phyloP scores from a whole-genome alignment of 2,113 vertebrate species.

The Erythrolamprus reginae region DNA sequence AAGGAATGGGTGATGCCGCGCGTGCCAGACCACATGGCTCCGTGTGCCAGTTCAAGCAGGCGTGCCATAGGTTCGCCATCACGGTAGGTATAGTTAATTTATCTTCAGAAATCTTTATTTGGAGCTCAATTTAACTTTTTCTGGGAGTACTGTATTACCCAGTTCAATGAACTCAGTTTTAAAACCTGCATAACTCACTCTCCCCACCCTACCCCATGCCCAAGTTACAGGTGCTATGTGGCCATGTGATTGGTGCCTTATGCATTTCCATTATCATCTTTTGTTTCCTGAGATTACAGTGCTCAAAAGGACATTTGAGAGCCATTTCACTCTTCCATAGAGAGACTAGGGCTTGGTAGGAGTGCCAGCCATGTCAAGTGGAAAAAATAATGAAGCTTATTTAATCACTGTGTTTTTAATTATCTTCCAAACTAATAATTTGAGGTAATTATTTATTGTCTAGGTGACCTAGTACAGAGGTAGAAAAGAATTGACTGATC shows the following conservation, averaged over 20 bases:
- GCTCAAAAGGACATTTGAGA: background rate
- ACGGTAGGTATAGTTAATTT: background rate
- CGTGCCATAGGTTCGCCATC: too few relatives aligned
- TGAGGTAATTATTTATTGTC: background rate
- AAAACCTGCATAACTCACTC: background rate
- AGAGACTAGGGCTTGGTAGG: background rate
- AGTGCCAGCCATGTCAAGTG: background rate
- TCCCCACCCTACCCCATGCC: background rate
- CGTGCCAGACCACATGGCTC: too few relatives aligned
- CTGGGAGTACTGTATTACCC: background rate
- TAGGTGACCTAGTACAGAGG: background rate
- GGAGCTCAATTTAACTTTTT: background rate
- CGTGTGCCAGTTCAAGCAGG: too few relatives aligned
- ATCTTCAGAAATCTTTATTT: background rate
- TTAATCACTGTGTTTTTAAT: slow-evolving; percentile 16
- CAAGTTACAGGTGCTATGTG: background rate
- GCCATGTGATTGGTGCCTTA: background rate
- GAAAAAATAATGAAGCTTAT: background rate
- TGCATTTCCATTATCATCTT: background rate
- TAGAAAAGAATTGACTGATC: background rate
- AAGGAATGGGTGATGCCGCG: too few relatives aligned
- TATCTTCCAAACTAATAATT: slow-evolving; percentile 7
- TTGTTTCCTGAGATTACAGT: background rate
- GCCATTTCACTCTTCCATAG: background rate
- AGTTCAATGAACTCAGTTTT: background rate